phyloP scores from a whole-genome alignment of 2,113 vertebrate species.

The Puffinus mauretanicus region DNA sequence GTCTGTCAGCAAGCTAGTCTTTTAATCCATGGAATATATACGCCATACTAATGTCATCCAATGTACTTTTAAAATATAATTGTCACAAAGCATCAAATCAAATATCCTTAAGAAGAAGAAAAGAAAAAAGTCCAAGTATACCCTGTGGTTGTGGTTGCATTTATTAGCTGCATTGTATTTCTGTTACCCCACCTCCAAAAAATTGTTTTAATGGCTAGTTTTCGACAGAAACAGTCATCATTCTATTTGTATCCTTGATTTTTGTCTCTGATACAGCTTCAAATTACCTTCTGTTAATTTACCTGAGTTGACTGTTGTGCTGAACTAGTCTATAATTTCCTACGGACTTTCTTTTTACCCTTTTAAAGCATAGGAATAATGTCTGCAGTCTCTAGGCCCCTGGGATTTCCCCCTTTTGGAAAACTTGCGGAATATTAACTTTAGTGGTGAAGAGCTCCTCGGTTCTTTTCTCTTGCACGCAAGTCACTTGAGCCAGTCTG shows the following conservation, averaged over 20 bases:
- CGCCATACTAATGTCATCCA: background rate
- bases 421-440: background rate
- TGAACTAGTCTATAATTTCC: background rate
- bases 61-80: background rate
- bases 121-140: background rate
- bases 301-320: background rate
- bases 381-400: background rate
- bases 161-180: background rate
- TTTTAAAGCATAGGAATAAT: background rate
- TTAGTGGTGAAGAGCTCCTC: background rate
- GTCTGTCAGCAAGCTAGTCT: background rate
- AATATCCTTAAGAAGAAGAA: background rate
- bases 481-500: background rate
- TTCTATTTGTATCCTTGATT: background rate
- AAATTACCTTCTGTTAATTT: background rate
- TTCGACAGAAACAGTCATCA: background rate
- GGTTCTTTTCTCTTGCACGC: background rate
- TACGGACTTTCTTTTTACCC: background rate
- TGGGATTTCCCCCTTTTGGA: background rate
- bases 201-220: background rate
- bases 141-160: background rate
- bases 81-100: background rate
- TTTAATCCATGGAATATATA: background rate
- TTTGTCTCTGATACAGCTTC: background rate
- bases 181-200: rapidly evolving